phyloP scores from a whole-genome alignment of 2,113 vertebrate genomes.

The Coryphaenoides rupestris region DNA sequence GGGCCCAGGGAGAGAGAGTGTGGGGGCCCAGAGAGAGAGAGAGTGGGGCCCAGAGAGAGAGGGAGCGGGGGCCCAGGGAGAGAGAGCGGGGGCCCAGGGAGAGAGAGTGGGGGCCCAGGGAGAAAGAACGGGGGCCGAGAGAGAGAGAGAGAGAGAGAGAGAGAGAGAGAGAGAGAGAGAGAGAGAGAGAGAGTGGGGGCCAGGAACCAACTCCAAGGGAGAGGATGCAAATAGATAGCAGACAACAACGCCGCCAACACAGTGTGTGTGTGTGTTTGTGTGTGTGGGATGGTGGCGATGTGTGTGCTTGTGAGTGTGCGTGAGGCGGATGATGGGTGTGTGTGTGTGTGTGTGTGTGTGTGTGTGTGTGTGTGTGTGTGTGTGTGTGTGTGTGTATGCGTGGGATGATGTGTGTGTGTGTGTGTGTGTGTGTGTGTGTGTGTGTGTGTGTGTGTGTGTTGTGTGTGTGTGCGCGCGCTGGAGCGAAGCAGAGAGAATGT shows the following conservation, averaged over 20 bases:
- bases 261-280: slow-evolving; percentile 22
- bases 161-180: no score
- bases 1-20: slow-evolving; percentile 43
- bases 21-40: no score
- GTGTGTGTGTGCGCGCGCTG: slow-evolving; percentile 19
- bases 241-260: slow-evolving; percentile 42
- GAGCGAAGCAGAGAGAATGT: slow-evolving; percentile 57
- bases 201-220: slow-evolving; percentile 21
- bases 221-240: slow-evolving; percentile 62
- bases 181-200: slow-evolving; percentile 38
- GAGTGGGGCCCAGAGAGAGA: slow-evolving; percentile 37
- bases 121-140: no score
- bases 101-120: no score
- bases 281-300: background rate
- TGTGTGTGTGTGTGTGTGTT: slow-evolving; percentile 1
- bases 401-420: no score
- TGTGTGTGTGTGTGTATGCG: slow-evolving; percentile 11
- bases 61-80: slow-evolving; percentile 31
- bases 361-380: background rate
- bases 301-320: background rate
- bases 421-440: no score
- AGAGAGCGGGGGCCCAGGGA: no score
- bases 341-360: slow-evolving; percentile 4
- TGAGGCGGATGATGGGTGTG: no score
- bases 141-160: no score